Evolutionary conservation across 2,113 vertebrate species (phyloP).

Genomic region (Pogonocichla stellata): DNA sequence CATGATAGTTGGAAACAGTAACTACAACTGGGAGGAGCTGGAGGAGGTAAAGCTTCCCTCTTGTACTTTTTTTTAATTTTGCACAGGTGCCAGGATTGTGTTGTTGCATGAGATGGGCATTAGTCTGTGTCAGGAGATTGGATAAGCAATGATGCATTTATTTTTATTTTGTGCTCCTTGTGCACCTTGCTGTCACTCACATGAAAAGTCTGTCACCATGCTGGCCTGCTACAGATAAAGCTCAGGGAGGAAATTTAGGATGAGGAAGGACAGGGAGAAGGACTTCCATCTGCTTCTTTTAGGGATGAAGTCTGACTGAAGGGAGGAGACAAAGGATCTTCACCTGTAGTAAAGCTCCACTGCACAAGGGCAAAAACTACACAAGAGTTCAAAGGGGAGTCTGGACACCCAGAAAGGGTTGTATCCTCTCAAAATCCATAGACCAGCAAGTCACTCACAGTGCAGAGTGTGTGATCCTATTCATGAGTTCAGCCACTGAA

Average conservation of each 20-base stretch:
- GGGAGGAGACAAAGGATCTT: background rate
- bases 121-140: background rate
- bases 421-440: background rate
- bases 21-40: constrained; percentile 96
- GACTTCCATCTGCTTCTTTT: background rate
- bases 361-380: background rate
- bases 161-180: background rate
- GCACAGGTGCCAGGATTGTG: background rate
- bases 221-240: background rate
- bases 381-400: background rate
- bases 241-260: background rate
- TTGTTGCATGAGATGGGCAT: background rate
- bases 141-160: background rate
- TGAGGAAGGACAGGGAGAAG: background rate
- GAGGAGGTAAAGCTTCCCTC: constrained; percentile 83
- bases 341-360: background rate
- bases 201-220: background rate
- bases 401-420: background rate
- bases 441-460: background rate
- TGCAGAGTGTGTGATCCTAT: background rate
- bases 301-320: background rate
- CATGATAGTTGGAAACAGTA: constrained; percentile 97
- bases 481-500: background rate
- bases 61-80: background rate
- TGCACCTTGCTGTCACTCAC: background rate